These are phyloP conservation scores for Thalassaphorura encarpata DNA, from an alignment of 1,140 invertebrate species.

Conservation along the genomic window DNA sequence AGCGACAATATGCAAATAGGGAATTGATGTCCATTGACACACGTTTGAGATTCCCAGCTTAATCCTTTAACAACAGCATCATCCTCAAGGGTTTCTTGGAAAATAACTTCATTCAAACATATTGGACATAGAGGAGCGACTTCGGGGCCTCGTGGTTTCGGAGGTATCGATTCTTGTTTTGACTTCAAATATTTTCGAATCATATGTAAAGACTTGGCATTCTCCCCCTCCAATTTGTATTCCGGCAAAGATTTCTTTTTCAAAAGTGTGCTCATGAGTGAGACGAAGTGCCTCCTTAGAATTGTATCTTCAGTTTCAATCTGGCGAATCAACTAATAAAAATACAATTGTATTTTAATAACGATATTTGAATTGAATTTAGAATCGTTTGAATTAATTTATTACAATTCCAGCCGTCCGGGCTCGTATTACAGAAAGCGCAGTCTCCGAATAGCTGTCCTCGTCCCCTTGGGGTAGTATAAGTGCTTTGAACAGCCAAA, in stretches of 20 bases:
- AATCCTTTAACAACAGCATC: background rate
- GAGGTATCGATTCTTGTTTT: background rate
- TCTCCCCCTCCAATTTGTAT: background rate
- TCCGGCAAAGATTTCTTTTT: background rate
- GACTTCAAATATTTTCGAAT: conserved; percentile 3
- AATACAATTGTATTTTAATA: background rate
- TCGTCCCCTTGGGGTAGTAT: background rate
- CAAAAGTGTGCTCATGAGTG: background rate
- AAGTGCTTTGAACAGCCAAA: too few relatives aligned
- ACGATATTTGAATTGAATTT: background rate
- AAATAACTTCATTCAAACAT: background rate
- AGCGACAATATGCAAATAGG: background rate
- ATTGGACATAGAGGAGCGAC: background rate
- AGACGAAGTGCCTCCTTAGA: background rate
- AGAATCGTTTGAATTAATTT: background rate
- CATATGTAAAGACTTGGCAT: background rate
- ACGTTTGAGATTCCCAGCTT: background rate
- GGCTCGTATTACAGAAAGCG: background rate
- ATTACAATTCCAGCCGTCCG: background rate
- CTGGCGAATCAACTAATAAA: background rate
- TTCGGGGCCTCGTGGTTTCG: background rate
- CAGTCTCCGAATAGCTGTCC: background rate
- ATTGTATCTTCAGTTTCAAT: background rate
- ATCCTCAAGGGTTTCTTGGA: background rate
- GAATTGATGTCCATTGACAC: background rate